Base-by-base conservation (phyloP, 2,888 invertebrate genomes). In the Theretra japonica region DNA sequence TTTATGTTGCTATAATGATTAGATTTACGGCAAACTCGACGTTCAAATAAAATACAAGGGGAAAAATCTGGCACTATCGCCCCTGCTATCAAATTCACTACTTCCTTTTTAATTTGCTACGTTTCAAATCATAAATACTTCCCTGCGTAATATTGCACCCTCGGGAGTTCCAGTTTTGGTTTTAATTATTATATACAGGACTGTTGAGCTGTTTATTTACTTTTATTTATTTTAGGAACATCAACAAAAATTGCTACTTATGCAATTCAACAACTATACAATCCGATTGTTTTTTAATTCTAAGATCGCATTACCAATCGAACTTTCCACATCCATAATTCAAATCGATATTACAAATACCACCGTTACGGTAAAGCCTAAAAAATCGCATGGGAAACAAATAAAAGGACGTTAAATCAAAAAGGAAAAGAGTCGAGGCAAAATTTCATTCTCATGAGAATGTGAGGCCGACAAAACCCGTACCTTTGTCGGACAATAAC, bases 371-470 rank as follows among this genome's bases (percentile, higher is more conserved):
- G 41, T 41, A 65, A 65, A 65, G 53, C 17, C 53, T 4, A 65
- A 65, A 65, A 65, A 65, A 21, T 41, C 65, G 48, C 65, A 65
- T 65, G 65, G 62, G 48, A 48, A 65, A 65, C 41, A 65, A 48
- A 65, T 65, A 65, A 65, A 65, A 48, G 48, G 48, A 65, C 65
- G 48, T 41, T 6, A 65, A 62, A 62, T 62, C 21, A 62, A 65
- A 48, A 65, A 25, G 25, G 53, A 53, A 62, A 41, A 62, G 33
- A 62, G 23, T 48, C 48, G 65, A 48, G 48, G 65, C 65, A 65
- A 65, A 65, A 65, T 48, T 65, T 65, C 48, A 65, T 65, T 65
- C 65, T 65, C 65, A 65, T 48, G 65, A 65, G 65, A 65, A 65
- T 48, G 65, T 65, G 65, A 48, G 48, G 41, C 65, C 65, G 65